Percentiles rank a stretch among this genome's conserved stretches.
phyloP scores from a whole-genome alignment of 2,888 invertebrate genomes.

The Baronia brevicornis region DNA sequence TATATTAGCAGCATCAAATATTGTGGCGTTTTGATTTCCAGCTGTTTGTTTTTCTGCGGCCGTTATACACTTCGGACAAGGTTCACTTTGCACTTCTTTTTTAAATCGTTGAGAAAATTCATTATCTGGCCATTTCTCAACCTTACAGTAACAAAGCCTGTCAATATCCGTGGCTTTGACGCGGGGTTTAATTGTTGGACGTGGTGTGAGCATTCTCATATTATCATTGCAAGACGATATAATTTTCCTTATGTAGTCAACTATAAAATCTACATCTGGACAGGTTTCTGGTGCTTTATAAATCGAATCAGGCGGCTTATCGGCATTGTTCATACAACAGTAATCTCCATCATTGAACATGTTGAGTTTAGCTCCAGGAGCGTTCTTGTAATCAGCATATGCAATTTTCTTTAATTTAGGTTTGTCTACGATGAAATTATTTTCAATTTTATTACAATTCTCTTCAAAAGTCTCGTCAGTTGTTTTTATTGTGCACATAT shows the following conservation, averaged over 20 bases:
- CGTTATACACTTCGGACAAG: constrained; percentile 53
- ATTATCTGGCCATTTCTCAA: constrained; percentile 54
- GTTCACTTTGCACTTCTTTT: constrained; percentile 41
- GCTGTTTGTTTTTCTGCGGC: constrained; percentile 32
- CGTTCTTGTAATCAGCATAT: constrained; percentile 58
- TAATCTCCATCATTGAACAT: constrained; percentile 55
- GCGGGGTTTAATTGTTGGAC: constrained; percentile 51
- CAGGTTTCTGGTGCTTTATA: constrained; percentile 55
- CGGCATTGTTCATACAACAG: constrained; percentile 54
- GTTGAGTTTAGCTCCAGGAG: constrained; percentile 52
- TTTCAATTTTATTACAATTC: constrained; percentile 52
- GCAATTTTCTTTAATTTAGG: constrained; percentile 34
- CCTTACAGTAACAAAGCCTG: constrained; percentile 56
- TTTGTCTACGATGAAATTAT: constrained; percentile 38
- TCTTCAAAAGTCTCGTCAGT: constrained; percentile 51
- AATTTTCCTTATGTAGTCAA: constrained; percentile 60
- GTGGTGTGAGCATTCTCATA: constrained; percentile 65
- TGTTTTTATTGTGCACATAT: constrained; percentile 61
- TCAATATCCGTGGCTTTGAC: constrained; percentile 64
- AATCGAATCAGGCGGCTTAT: constrained; percentile 55
- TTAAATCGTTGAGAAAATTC: constrained; percentile 51
- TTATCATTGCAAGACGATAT: constrained; percentile 66
- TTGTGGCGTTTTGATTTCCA: constrained; percentile 23
- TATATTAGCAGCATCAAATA: constrained; percentile 57
- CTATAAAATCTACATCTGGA: constrained; percentile 54